Base-by-base conservation (phyloP, 2,888 invertebrate genomes). In the Heteromurus nitidus region DNA sequence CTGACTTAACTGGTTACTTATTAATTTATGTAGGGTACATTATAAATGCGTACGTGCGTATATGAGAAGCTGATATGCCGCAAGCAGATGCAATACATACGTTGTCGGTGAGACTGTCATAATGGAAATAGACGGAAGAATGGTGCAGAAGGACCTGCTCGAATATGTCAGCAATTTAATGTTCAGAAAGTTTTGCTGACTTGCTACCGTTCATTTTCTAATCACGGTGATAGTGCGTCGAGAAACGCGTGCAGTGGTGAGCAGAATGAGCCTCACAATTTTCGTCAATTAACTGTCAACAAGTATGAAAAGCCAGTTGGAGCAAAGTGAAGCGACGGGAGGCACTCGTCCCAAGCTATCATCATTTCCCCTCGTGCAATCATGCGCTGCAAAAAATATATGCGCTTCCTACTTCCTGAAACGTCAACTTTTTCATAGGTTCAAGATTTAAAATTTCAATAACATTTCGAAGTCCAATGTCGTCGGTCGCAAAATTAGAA, bases 171-270 rank as follows among this genome's bases (percentile, higher is more conserved):
- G 20, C 44, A 53, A n/a, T 69, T 55, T 50, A 68, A 58, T 18
- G 44, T 28, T 62, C 47, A 24, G 42, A 67, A 60, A 74, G 44
- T 36, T 62, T 20, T 24, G n/a, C 60, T 22, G 18, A 11, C 7
- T 5, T 44, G 65, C 75, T 76, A 44, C 68, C 47, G 75, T 68
- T 42, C 58, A 75, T 67, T 67, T 58, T 68, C 55, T 73, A 64
- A 64, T 64, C 53, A 47, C 31, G 28, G 20, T 24, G 42, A 18
- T 11, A 28, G 5, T 13, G n/a, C 7, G 50, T 18, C 5, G 50
- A 50, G n/a, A n/a, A n/a, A n/a, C 7, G n/a, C 18, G 50, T 50
- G 50, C n/a, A n/a, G 50, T n/a, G 13, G 44, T n/a, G n/a, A n/a
- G 44, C 60, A 70, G 28, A 28, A 47, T 20, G 18, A 11, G 65